Evolutionary conservation across 2,113 vertebrate genomes (phyloP), one percentile per base, ranked within the genome.

Genomic region (Ctenodactylus gundi): DNA sequence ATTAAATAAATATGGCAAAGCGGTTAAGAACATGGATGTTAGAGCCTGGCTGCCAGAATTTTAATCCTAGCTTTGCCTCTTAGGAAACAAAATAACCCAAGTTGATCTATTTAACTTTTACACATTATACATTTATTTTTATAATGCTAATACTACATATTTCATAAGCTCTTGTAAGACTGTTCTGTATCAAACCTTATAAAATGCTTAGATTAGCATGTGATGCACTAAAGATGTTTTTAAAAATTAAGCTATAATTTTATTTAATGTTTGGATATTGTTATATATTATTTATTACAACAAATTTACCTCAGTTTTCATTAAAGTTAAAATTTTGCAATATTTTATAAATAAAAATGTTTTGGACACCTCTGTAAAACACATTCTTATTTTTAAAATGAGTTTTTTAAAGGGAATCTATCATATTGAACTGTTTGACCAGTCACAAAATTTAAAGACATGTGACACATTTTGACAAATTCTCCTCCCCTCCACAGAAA

Each of bases 261-360:
- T 88, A 49, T 64, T 68, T 60, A 86, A 49, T 46, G n/a, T 17
- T 6, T 62, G 1, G 4, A n/a, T 60, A 41, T 65, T 88, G 67
- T 55, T 85, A 20, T 21, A 76, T 55, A 39, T 85, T 51, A 67
- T 82, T 31, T 8, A 82, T 31, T 31, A 21, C 12, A 76, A 64
- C 4, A 44, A 60, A 41, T 60, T 57, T 82, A 8, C 41, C 77
- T 20, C 4, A n/a, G 31, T 73, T 6, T 53, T 78, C 12, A 36
- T 1, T 84, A 58, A 77, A 27, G 36, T 67, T 85, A 1, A 88
- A 25, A 7, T 84, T 86, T 53, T 53, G 41, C 29, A 88, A 31
- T 85, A 53, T 92, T 80, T 73, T 64, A 53, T 76, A 93, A 81
- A 77, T 88, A 85, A 46, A 73, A 89, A 25, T 72, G 2, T 58